These are phyloP conservation scores for Strigamia transsilvanica DNA, from an alignment of 2,888 invertebrate genomes.

Conservation along the genomic window DNA sequence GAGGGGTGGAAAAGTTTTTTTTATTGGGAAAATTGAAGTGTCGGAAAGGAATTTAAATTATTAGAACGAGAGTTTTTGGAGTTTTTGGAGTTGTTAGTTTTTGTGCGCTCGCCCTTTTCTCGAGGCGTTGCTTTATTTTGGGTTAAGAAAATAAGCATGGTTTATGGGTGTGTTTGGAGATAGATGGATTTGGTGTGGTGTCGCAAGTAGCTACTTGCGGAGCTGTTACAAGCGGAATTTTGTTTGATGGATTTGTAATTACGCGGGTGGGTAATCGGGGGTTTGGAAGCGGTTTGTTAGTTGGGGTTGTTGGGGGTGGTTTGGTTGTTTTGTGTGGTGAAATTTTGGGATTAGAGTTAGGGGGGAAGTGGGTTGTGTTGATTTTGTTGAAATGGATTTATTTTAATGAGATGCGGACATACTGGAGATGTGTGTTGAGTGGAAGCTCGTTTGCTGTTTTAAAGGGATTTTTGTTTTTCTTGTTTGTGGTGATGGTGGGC, in stretches of 20 bases:
- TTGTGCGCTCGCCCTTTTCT: background rate
- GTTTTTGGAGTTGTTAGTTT: background rate
- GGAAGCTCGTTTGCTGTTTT: background rate
- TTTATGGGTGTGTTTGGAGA: conserved; percentile 22
- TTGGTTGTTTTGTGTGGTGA: background rate
- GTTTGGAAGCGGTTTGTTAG: background rate
- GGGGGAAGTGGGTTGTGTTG: background rate
- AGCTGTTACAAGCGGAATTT: too few species aligned
- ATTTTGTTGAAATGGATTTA: background rate
- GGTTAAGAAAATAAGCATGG: conserved; percentile 43
- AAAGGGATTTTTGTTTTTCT: conserved; percentile 38
- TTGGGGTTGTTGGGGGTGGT: background rate
- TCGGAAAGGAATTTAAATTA: background rate
- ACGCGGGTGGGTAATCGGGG: background rate
- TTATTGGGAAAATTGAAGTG: background rate
- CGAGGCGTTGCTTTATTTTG: conserved; percentile 29
- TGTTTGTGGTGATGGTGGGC: background rate
- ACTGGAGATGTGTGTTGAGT: background rate
- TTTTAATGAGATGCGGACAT: conserved; percentile 23
- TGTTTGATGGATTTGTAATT: background rate
- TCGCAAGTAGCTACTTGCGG: conserved; percentile 20
- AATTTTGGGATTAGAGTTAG: background rate
- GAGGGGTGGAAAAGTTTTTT: too few species aligned
- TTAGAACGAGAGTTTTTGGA: background rate
- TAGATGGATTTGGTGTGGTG: background rate